Evolutionary conservation across 2,797 vertebrate genomes (phyloP).

Genomic region (Poecilia gillii): DNA sequence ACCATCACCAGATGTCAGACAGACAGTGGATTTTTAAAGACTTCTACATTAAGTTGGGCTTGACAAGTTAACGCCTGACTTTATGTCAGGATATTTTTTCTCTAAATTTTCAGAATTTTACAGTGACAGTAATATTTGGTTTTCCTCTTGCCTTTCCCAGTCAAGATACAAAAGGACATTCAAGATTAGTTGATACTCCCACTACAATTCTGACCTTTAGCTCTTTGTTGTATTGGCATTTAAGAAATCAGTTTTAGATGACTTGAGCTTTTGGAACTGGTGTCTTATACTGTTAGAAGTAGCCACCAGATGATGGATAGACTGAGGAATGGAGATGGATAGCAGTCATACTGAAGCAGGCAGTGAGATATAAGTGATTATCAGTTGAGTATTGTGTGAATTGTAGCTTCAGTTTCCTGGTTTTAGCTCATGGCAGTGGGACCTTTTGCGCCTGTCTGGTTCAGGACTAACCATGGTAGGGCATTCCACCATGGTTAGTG

Average conservation of each 20-base stretch:
- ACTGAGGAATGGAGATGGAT: background rate
- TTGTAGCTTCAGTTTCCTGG: background rate
- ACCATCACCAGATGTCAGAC: slow-evolving; percentile 2
- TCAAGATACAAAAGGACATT: background rate
- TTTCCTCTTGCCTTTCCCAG: background rate
- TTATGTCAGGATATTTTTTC: background rate
- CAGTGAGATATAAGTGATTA: background rate
- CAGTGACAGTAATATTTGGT: too few relatives aligned
- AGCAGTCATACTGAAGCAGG: background rate
- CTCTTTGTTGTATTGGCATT: background rate
- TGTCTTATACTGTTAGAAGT: background rate
- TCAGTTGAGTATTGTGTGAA: background rate
- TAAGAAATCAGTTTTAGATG: background rate
- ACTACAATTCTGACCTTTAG: background rate
- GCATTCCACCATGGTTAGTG: background rate
- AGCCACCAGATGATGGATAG: background rate
- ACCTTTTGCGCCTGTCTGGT: background rate
- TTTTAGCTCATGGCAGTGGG: background rate
- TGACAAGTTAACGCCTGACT: background rate
- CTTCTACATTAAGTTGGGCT: background rate
- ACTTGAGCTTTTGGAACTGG: background rate
- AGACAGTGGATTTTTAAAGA: background rate
- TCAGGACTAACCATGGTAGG: background rate
- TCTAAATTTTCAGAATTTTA: background rate
- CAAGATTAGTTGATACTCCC: background rate